Evolutionary conservation across 2,113 vertebrate species (phyloP), one percentile per base, ranked within the genome.

Genomic region (Reinhardtius hippoglossoides): DNA sequence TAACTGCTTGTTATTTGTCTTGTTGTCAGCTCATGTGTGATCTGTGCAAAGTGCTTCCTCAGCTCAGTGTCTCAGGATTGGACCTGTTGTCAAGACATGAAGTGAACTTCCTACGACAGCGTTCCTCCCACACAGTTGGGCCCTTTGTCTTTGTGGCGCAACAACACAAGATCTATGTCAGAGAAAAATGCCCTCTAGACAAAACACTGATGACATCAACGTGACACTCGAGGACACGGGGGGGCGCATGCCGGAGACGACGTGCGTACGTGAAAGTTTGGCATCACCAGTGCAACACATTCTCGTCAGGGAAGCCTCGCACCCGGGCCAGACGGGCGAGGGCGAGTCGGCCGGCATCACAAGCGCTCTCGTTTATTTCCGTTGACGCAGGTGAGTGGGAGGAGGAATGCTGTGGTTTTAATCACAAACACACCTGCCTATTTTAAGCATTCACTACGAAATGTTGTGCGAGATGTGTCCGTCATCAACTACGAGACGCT

Each of bases 161-260:
- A 74, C 67, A 80, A 86, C 66, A 81, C 80, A 78, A 83, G 60
- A 24, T 71, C 24, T 31, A 67, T 18, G 62, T 54, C 68, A 14
- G 9, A 67, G 9, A 65, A 48, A 68, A 81, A 86, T 37, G 61
- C 44, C 67, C 56, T 57, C 37, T 1, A 80, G 60, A 85, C 67
- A 89, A 84, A 86, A 83, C 80, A 69, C 1, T 54, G 87, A 83
- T 50, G 86, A 71, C 89, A 87, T 89, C 83, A 80, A n/a, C 5
- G 72, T 73, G 84, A 86, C 86, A 73, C 15, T 6, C 0, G 16
- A 57, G 67, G 67, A 67, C 37, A 58, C 44, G 74, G n/a, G 66
- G 87, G 80, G 6, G 71, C 62, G 73, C 50, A 46, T 31, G 10
- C 15, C 18, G 1, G 44, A 23, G 57, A 2, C 54, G 0, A 27